phyloP scores from a whole-genome alignment of 2,888 invertebrate genomes.

The Galerucella pusilla region DNA sequence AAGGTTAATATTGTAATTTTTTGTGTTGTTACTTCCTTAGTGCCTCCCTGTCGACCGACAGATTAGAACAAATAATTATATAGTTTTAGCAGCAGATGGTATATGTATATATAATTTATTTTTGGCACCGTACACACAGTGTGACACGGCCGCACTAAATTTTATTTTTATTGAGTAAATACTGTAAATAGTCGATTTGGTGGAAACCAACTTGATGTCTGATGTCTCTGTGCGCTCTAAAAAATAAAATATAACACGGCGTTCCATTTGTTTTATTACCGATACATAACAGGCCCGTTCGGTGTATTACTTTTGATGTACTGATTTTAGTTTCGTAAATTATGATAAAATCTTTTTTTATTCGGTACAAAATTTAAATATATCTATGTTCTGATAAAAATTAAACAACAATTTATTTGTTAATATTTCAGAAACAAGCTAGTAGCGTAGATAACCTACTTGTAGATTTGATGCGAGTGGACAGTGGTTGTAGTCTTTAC shows the following conservation, averaged over 20 bases:
- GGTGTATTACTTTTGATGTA: slow-evolving; percentile 11
- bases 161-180: slow-evolving; percentile 34
- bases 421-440: no score
- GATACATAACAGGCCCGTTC: slow-evolving; percentile 12
- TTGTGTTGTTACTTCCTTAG: background rate
- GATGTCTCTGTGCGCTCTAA: slow-evolving; percentile 8
- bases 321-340: slow-evolving; percentile 9
- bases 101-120: slow-evolving; percentile 29
- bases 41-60: slow-evolving; percentile 14
- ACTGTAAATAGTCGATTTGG: slow-evolving; percentile 27
- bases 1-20: background rate
- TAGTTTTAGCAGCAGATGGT: slow-evolving; percentile 27
- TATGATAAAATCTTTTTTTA: slow-evolving; percentile 3
- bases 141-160: slow-evolving; percentile 20
- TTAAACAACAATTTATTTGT: background rate
- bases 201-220: slow-evolving; percentile 24
- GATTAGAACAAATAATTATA: slow-evolving; percentile 30
- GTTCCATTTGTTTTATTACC: slow-evolving; percentile 19
- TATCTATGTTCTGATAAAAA: background rate
- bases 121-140: slow-evolving; percentile 20
- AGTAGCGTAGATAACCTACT: no score
- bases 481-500: no score
- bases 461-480: no score
- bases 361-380: background rate
- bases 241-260: slow-evolving; percentile 18